A percentile compares a stretch with the other conserved stretches of the same genome.
Conservation (phyloP, 1,140 invertebrate genomes). For the Gryllus bimaculatus region DNA sequence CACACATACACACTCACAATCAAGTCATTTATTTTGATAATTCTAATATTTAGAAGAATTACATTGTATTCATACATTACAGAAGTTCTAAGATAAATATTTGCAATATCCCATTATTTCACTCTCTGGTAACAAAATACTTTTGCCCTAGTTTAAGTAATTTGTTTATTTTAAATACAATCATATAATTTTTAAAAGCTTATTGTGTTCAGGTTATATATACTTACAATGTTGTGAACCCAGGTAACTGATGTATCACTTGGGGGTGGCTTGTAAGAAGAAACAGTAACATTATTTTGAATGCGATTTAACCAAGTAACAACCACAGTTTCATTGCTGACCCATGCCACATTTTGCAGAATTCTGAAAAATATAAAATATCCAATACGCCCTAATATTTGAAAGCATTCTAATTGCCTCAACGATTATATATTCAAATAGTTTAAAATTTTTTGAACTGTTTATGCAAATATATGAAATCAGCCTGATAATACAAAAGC, state of each 20-base stretch:
- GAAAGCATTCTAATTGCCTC: no score
- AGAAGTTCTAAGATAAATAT: neutral
- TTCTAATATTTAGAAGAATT: neutral
- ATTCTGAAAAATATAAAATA: constrained; percentile 27
- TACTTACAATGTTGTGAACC: neutral
- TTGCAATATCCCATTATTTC: neutral
- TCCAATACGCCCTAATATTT: no score
- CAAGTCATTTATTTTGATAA: no score
- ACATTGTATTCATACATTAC: neutral
- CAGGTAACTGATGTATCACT: neutral
- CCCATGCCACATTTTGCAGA: constrained; percentile 66
- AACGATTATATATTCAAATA: no score
- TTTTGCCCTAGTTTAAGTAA: no score
- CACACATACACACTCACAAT: no score
- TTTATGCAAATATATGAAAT: no score
- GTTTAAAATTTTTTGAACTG: no score
- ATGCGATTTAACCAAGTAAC: constrained; percentile 78
- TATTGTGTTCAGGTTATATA: neutral
- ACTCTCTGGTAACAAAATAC: no score
- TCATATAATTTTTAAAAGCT: no score
- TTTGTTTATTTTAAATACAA: no score
- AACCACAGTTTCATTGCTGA: constrained; percentile 53
- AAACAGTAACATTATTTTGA: constrained; percentile 59
- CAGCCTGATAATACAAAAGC: no score
- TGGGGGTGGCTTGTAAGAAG: constrained; percentile 38